Percentiles rank a stretch among this genome's conserved stretches.
These are phyloP conservation scores for Saccostrea glomerata DNA, from an alignment of 1,140 invertebrate species.

Conservation along the genomic window DNA sequence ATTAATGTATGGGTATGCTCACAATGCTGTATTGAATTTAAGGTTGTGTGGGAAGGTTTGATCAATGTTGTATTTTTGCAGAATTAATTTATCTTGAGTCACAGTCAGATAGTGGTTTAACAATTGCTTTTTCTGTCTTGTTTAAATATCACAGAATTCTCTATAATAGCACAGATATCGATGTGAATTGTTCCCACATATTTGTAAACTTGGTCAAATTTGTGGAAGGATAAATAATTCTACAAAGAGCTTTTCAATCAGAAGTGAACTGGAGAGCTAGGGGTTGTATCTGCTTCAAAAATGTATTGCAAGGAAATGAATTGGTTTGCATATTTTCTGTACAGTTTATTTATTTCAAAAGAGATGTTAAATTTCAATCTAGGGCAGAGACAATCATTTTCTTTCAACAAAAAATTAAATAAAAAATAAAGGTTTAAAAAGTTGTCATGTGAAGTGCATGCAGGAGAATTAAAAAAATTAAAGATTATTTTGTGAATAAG, in stretches of 20 bases:
- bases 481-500: too few relatives aligned
- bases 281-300: neutral
- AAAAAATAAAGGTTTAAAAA: too few relatives aligned
- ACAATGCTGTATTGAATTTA: slow-evolving; percentile 21
- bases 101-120: slow-evolving; percentile 6
- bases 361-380: too few relatives aligned
- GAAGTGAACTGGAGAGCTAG: neutral
- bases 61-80: neutral
- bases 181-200: neutral
- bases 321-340: too few relatives aligned
- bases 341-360: too few relatives aligned
- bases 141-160: neutral
- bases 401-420: too few relatives aligned
- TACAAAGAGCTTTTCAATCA: neutral
- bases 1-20: slow-evolving; percentile 7
- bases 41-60: neutral
- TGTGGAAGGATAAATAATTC: neutral
- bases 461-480: too few relatives aligned
- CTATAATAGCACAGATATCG: neutral
- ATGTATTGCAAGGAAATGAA: slow-evolving; percentile 2
- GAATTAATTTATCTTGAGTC: slow-evolving; percentile 15
- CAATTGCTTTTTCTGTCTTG: slow-evolving; percentile 19
- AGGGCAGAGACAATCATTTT: too few relatives aligned
- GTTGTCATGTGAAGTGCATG: too few relatives aligned
- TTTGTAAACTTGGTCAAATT: neutral